Conservation (phyloP, 2,797 vertebrate genomes). For the Momotus momota region DNA sequence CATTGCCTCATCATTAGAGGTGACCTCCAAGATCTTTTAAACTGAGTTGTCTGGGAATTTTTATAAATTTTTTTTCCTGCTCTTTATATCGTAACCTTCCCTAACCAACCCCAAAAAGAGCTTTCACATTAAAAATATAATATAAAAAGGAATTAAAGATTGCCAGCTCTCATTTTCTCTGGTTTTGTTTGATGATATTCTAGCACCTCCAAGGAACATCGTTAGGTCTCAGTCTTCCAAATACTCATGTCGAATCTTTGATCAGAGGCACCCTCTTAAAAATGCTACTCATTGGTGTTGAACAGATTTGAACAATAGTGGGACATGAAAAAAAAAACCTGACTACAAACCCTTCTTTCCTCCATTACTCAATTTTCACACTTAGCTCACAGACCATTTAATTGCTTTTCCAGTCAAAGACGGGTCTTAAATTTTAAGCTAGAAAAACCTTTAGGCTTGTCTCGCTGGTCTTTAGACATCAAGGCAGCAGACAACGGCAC, state of each 20-base stretch:
- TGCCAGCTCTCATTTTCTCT: background rate
- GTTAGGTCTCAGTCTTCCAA: background rate
- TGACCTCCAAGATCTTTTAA: conserved; percentile 25
- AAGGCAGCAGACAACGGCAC: conserved; percentile 4
- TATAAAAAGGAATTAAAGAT: background rate
- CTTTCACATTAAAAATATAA: background rate
- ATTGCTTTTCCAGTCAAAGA: conserved; percentile 61
- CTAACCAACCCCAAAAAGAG: background rate
- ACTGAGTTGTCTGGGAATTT: background rate
- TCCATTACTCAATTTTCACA: conserved; percentile 50
- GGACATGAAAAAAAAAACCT: background rate
- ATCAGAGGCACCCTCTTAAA: background rate
- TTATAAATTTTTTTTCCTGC: background rate
- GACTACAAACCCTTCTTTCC: background rate
- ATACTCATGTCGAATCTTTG: background rate
- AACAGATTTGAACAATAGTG: conserved; percentile 39
- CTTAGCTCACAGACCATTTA: conserved; percentile 57
- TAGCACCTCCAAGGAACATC: background rate
- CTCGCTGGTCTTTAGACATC: conserved; percentile 23
- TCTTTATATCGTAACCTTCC: background rate
- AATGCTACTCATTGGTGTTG: background rate
- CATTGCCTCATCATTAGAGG: conserved; percentile 29
- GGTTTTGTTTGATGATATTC: background rate
- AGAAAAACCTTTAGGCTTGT: conserved; percentile 27
- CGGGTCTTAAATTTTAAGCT: conserved; percentile 39